Percentiles rank a stretch among this genome's conserved stretches.
These are phyloP conservation scores for Chalcosyrphus nemorum DNA, from an alignment of 2,888 invertebrate genomes.

Conservation along the genomic window DNA sequence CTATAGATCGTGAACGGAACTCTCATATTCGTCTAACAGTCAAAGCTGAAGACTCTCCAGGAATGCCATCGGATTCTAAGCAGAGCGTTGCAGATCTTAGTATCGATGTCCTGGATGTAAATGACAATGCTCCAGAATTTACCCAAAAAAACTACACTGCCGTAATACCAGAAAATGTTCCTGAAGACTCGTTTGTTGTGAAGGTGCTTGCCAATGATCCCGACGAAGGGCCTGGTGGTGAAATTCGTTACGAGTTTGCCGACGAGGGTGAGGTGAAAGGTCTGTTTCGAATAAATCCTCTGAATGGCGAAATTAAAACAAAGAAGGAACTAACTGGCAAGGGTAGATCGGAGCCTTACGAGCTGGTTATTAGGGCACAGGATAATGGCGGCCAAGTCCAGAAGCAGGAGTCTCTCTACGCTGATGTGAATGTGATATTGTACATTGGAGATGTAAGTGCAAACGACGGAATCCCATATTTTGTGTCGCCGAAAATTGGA, in stretches of 20 bases:
- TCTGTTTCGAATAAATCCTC: conserved; percentile 86
- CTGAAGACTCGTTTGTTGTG: conserved; percentile 86
- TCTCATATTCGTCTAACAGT: conserved; percentile 87
- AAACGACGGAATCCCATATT: conserved; percentile 90
- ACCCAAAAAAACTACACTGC: conserved; percentile 86
- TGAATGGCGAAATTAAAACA: conserved; percentile 87
- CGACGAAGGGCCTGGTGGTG: conserved; percentile 89
- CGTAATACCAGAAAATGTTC: conserved; percentile 90
- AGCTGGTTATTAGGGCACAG: conserved; percentile 86
- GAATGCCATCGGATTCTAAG: conserved; percentile 86
- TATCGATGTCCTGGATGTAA: conserved; percentile 89
- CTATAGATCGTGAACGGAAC: conserved; percentile 88
- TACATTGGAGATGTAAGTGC: conserved; percentile 91
- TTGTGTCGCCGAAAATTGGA: conserved; percentile 87
- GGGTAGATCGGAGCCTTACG: conserved; percentile 89
- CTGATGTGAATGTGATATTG: conserved; percentile 85
- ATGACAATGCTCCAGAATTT: conserved; percentile 90
- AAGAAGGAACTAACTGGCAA: conserved; percentile 87
- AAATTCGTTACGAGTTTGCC: conserved; percentile 87
- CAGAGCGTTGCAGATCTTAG: conserved; percentile 86
- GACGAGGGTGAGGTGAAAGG: conserved; percentile 89
- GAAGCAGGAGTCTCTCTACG: conserved; percentile 83
- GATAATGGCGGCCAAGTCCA: conserved; percentile 86
- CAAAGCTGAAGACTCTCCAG: conserved; percentile 89
- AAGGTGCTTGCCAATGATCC: conserved; percentile 89